A percentile compares a stretch with the other conserved stretches of the same genome.
Evolutionary conservation across 2,797 vertebrate species (phyloP).

Genomic region (Eupleurogrammus muticus): DNA sequence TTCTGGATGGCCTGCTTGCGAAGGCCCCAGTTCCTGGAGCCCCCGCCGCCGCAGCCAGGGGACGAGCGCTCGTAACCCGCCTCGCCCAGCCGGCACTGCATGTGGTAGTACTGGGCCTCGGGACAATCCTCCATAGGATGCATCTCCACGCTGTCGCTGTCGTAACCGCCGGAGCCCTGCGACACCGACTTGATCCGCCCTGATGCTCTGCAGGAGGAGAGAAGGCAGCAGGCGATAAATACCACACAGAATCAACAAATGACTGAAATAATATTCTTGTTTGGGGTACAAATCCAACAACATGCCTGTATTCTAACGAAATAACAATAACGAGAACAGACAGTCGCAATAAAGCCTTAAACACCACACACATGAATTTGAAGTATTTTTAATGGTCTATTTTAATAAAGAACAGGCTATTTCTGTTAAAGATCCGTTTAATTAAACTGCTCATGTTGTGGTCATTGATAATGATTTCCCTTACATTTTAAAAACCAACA

Average conservation of each 20-base stretch:
- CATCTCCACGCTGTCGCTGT: conserved; percentile 95
- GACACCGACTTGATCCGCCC: conserved; percentile 91
- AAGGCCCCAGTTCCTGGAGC: conserved; percentile 90
- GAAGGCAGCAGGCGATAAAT: not conserved
- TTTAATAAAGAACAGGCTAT: too few relatives aligned
- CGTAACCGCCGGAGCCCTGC: conserved; percentile 94
- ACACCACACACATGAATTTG: not conserved
- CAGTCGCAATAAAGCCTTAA: too few relatives aligned
- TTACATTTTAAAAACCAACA: not conserved
- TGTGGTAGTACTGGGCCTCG: conserved; percentile 87
- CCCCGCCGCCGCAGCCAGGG: conserved; percentile 78
- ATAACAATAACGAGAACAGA: not conserved
- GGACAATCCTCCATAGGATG: conserved; percentile 89
- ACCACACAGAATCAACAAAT: not conserved
- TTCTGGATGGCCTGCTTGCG: conserved; percentile 98
- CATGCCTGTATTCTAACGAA: not conserved
- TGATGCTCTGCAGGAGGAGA: conserved; percentile 84
- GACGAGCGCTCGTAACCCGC: conserved; percentile 82
- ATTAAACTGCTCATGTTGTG: too few relatives aligned
- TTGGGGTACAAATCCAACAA: not conserved
- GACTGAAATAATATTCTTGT: not conserved
- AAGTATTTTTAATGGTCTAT: too few relatives aligned
- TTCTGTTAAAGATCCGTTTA: too few relatives aligned
- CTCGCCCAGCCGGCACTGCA: conserved; percentile 86
- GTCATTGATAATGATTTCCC: too few relatives aligned